Evolutionary conservation across 1,140 invertebrate species (phyloP), one percentile per base, ranked within the genome.

Genomic region (Limonius californicus): DNA sequence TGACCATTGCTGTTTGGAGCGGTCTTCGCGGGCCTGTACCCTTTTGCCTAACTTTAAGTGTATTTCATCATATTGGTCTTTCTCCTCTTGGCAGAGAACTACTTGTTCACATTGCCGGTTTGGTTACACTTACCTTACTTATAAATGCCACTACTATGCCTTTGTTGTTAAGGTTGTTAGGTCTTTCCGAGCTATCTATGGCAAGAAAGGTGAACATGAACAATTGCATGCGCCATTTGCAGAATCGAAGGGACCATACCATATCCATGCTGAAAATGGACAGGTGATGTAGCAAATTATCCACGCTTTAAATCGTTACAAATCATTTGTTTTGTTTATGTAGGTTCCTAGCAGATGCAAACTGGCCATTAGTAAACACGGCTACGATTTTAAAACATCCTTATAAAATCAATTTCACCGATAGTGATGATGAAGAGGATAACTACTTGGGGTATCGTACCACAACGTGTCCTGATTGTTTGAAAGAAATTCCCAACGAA

Each of bases 191-290:
- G 57, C 76, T 80, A 59, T 80, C 78, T 0, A 59, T 77, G 2
- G 74, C 77, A 0, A 78, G 78, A 66, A 79, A 79, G 47, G 75
- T 74, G 0, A 79, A 79, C 35, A 80, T 80, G 78, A 79, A 77
- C 0, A 79, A 78, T 50, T 78, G 77, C 43, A 75, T 80, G 7
- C 77, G 76, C 59, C 71, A 77, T 1, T 68, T 80, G 56, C 76
- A 78, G 72, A 57, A 70, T 20, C 78, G 76, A 0, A 70, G 78
- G 54, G 76, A 78, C 53, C 71, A 77, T 0, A 78, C 75, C 32
- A 76, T 80, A 6, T 75, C 75, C 0, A 78, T 79, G 73, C 62
- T 80, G 54, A 80, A 79, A 65, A 78, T 79, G 75, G 77, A 80
- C 39, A 79, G 78, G 67, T 79, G 45, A 11, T 18, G 16, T 3